These are phyloP conservation scores for Zaprionus ornatus DNA, from an alignment of 1,140 invertebrate genomes.

Conservation along the genomic window DNA sequence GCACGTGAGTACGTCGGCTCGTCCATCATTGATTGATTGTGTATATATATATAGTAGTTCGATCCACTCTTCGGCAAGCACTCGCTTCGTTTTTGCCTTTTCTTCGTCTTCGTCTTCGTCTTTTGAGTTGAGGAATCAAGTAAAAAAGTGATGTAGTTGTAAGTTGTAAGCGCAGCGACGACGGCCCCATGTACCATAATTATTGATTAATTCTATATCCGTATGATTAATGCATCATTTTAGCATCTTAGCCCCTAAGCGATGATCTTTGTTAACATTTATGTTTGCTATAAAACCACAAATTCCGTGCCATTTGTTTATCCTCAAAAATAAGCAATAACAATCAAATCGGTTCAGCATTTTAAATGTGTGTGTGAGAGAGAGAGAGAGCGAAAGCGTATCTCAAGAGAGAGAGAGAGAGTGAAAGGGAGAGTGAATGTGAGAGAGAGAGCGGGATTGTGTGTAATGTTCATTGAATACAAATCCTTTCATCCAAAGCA, in stretches of 20 bases:
- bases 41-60: constrained; percentile 45
- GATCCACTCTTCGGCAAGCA: constrained; percentile 47
- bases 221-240: constrained; percentile 5
- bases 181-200: constrained; percentile 37
- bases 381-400: constrained; percentile 23
- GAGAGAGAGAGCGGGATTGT: constrained; percentile 51
- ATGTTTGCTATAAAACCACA: constrained; percentile 64
- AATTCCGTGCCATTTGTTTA: constrained; percentile 82
- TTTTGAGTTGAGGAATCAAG: constrained; percentile 52
- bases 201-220: background rate
- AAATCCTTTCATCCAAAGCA: constrained; percentile 73
- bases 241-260: constrained; percentile 37
- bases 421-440: constrained; percentile 1
- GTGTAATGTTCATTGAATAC: constrained; percentile 67
- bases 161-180: constrained; percentile 76
- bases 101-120: constrained; percentile 32
- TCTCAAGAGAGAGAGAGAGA: background rate
- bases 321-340: constrained; percentile 72
- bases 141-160: constrained; percentile 83
- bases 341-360: constrained; percentile 76
- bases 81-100: constrained; percentile 55
- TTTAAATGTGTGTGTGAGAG: constrained; percentile 61
- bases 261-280: constrained; percentile 69
- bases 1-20: constrained; percentile 63
- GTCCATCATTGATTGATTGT: constrained; percentile 37